These are phyloP conservation scores for Cryptoprocta ferox DNA, from an alignment of 2,797 vertebrate species.

Conservation along the genomic window DNA sequence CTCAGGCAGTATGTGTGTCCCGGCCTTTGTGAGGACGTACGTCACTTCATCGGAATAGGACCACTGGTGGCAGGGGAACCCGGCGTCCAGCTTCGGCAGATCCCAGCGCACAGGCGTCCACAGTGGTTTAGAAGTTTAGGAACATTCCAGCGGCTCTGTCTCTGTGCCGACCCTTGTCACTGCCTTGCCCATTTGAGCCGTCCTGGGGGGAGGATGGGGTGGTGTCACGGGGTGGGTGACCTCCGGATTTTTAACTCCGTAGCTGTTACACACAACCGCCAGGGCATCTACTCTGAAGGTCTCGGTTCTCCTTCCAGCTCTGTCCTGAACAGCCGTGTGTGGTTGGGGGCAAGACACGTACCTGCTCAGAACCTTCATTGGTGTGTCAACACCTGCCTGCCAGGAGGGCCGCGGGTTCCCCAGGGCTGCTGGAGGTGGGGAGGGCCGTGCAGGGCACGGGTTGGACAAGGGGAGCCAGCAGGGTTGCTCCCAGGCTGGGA, in stretches of 20 bases:
- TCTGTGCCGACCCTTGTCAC: rapidly evolving
- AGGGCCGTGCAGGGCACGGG: no score
- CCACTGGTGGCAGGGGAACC: no score
- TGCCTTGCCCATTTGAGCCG: neutral
- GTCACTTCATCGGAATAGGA: neutral
- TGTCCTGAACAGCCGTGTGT: neutral
- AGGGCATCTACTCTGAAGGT: rapidly evolving
- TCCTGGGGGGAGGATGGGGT: neutral
- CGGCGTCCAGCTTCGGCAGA: neutral
- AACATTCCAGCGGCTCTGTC: neutral
- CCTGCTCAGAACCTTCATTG: neutral
- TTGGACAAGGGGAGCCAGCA: rapidly evolving
- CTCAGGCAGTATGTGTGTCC: neutral
- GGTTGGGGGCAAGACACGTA: no score
- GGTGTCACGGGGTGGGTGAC: no score
- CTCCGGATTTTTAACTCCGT: neutral
- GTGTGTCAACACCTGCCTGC: neutral
- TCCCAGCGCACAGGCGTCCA: neutral
- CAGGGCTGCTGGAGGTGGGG: neutral
- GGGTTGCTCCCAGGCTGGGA: neutral
- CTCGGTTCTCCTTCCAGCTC: neutral
- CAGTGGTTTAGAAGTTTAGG: neutral
- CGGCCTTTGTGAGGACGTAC: no score
- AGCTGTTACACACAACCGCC: neutral
- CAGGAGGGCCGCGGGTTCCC: rapidly evolving